Conservation (phyloP, 2,113 vertebrate genomes). For the Micronycteris hirsuta region DNA sequence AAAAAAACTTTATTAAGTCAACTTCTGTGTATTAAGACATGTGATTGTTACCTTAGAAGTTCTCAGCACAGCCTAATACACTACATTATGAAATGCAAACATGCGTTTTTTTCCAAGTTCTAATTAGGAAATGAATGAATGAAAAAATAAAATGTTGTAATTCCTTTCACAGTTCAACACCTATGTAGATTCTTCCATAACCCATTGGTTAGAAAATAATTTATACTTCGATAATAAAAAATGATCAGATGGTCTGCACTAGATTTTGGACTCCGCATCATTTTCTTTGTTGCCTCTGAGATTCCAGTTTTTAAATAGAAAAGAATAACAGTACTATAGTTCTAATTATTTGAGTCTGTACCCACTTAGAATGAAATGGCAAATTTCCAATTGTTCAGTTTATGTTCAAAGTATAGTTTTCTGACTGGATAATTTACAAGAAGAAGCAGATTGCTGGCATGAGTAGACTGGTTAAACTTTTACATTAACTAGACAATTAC, state of each 20-base stretch:
- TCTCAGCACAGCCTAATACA: neutral
- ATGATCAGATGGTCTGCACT: neutral
- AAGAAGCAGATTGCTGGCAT: neutral
- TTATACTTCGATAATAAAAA: neutral
- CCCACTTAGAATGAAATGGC: neutral
- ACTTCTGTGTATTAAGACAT: neutral
- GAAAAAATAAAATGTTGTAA: neutral
- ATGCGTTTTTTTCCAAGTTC: neutral
- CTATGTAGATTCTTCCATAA: neutral
- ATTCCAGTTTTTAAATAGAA: neutral
- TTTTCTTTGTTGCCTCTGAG: neutral
- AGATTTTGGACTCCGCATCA: neutral
- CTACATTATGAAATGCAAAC: neutral
- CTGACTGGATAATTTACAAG: constrained; percentile 5
- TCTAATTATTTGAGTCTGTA: neutral
- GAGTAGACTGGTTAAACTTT: neutral
- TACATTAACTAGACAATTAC: neutral
- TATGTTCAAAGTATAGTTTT: constrained; percentile 36
- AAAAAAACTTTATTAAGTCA: constrained; percentile 19
- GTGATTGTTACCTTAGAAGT: neutral
- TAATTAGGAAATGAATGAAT: neutral
- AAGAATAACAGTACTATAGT: neutral
- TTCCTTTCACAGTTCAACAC: neutral
- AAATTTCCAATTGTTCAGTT: neutral
- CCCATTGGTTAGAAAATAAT: neutral